Conservation (phyloP, 2,888 invertebrate genomes). For the Nymphalis polychloros region DNA sequence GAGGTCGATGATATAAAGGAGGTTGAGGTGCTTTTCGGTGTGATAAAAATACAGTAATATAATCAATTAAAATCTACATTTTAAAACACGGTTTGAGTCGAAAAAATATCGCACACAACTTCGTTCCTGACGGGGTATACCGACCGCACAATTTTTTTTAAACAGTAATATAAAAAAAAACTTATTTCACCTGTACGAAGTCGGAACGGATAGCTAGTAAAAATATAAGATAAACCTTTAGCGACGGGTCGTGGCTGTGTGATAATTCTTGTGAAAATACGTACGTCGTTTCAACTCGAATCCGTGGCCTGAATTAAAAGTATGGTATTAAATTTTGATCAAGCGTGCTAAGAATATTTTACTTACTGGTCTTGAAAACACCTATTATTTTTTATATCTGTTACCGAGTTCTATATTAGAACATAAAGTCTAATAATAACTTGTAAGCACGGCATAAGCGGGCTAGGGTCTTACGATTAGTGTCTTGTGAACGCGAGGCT, state of each 20-base stretch:
- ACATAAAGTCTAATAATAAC: not conserved
- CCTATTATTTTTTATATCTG: conserved; percentile 4
- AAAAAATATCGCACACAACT: too few relatives aligned
- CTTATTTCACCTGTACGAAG: too few relatives aligned
- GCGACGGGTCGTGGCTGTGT: not conserved
- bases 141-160: too few relatives aligned
- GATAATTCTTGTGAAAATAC: not conserved
- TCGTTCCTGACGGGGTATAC: too few relatives aligned
- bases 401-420: not conserved
- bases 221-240: not conserved
- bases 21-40: too few relatives aligned
- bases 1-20: too few relatives aligned
- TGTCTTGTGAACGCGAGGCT: too few relatives aligned
- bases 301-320: conserved; percentile 18
- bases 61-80: too few relatives aligned
- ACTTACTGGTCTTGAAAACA: not conserved
- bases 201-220: too few relatives aligned
- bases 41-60: too few relatives aligned
- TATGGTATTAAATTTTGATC: conserved; percentile 22
- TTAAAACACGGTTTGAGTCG: too few relatives aligned
- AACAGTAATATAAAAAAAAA: too few relatives aligned
- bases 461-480: not conserved
- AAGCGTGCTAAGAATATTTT: conserved; percentile 22
- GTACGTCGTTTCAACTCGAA: conserved; percentile 3
- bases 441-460: not conserved